A percentile compares a stretch with the other conserved stretches of the same genome.
phyloP scores from a whole-genome alignment of 2,797 vertebrate species.

The Alca torda region DNA sequence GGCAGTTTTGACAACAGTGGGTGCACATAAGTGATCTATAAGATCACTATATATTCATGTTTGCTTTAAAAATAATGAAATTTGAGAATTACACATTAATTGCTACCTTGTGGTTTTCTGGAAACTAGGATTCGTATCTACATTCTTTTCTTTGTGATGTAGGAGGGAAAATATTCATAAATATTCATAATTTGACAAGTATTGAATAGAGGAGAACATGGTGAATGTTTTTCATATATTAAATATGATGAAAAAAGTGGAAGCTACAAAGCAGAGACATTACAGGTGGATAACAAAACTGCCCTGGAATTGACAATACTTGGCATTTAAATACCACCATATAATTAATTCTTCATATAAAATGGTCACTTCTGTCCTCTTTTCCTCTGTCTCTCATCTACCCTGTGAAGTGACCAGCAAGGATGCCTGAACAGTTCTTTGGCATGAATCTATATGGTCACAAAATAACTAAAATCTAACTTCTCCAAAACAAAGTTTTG shows the following conservation, averaged over 20 bases:
- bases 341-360: neutral
- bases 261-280: neutral
- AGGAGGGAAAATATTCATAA: neutral
- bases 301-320: neutral
- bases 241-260: neutral
- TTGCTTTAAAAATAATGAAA: neutral
- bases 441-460: neutral
- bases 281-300: neutral
- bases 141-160: neutral
- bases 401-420: neutral
- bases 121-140: neutral
- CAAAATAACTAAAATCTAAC: neutral
- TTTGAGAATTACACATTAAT: neutral
- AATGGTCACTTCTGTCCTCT: neutral
- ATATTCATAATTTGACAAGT: neutral
- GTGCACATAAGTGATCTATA: neutral
- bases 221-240: neutral
- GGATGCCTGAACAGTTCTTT: neutral
- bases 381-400: neutral
- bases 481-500: neutral
- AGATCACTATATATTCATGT: neutral
- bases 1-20: neutral
- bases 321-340: neutral
- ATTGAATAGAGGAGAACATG: neutral
- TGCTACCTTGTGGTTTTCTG: neutral